phyloP scores from a whole-genome alignment of 2,888 invertebrate species.

The Merodon equestris region DNA sequence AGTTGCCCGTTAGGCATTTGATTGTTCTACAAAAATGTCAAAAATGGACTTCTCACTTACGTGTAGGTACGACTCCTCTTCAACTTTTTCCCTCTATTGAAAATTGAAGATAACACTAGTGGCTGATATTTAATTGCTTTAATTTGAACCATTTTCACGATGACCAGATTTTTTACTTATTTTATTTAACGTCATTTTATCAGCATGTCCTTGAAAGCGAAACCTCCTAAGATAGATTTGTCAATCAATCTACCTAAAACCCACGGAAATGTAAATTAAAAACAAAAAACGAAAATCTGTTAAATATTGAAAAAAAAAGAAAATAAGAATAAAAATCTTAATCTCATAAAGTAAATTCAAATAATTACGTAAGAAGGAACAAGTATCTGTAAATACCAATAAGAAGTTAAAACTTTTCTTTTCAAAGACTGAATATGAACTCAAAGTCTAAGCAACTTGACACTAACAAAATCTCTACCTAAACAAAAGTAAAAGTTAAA shows the following conservation, averaged over 20 bases:
- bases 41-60: too few relatives aligned
- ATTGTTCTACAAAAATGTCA: too few relatives aligned
- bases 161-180: neutral
- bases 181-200: neutral
- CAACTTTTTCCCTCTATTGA: too few relatives aligned
- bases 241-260: neutral
- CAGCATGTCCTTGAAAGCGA: neutral
- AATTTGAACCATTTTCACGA: neutral
- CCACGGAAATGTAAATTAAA: slow-evolving; percentile 17
- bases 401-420: slow-evolving; percentile 63
- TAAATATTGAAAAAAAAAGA: slow-evolving; percentile 22
- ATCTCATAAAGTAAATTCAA: slow-evolving; percentile 27
- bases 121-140: too few relatives aligned
- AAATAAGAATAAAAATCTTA: slow-evolving; percentile 41
- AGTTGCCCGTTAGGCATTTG: too few relatives aligned
- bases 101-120: too few relatives aligned
- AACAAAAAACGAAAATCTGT: slow-evolving; percentile 70
- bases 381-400: slow-evolving; percentile 60
- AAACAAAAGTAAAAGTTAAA: slow-evolving; percentile 30
- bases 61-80: too few relatives aligned
- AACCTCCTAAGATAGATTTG: neutral
- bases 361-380: slow-evolving; percentile 27
- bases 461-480: slow-evolving; percentile 50
- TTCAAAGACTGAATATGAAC: slow-evolving; percentile 70
- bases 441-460: slow-evolving; percentile 68